phyloP scores from a whole-genome alignment of 2,888 invertebrate species.

The Caenorhabditis sp. region DNA sequence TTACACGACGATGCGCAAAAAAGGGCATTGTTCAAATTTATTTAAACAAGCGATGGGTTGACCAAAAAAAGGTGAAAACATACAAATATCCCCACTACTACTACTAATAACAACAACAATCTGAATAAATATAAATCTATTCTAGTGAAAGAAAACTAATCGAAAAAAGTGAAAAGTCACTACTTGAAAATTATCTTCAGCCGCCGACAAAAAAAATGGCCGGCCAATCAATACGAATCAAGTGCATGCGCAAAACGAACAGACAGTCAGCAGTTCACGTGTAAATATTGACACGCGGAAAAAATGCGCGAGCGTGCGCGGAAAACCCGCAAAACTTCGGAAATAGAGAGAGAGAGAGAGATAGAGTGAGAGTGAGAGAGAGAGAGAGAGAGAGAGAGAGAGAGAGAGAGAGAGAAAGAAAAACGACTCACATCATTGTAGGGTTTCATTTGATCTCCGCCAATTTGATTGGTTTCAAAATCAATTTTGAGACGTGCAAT shows the following conservation, averaged over 20 bases:
- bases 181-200: too few species aligned
- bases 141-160: too few species aligned
- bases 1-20: too few species aligned
- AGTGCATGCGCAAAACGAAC: background rate
- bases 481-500: conserved; percentile 15
- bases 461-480: conserved; percentile 8
- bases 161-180: conserved; percentile 8
- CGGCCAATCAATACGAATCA: background rate
- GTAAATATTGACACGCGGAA: conserved; percentile 1
- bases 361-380: too few species aligned
- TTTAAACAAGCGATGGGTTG: too few species aligned
- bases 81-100: background rate
- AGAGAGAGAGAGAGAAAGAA: too few species aligned
- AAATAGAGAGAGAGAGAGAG: too few species aligned
- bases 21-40: too few species aligned
- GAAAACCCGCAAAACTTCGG: background rate
- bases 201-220: background rate
- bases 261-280: background rate
- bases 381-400: too few species aligned
- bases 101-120: too few species aligned
- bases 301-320: background rate
- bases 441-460: conserved; percentile 9
- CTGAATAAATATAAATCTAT: too few species aligned
- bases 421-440: conserved; percentile 26
- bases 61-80: background rate